A percentile compares a stretch with the other conserved stretches of the same genome.
Evolutionary conservation across 2,888 invertebrate species (phyloP).

Genomic region (Polydesmus complanatus): DNA sequence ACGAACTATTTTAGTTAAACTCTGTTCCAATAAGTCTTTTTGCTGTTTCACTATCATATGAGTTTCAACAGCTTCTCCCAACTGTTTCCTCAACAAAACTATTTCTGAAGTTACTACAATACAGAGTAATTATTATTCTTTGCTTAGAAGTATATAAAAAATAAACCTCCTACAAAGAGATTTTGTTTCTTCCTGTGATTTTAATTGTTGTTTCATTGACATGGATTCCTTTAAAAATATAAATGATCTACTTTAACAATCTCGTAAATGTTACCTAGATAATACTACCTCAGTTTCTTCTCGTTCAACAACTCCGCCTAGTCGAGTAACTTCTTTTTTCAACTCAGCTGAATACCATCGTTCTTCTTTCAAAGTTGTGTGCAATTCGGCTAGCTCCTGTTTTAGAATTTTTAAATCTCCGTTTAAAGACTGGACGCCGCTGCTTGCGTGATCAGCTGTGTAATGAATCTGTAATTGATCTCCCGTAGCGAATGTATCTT

Average conservation of each 20-base stretch:
- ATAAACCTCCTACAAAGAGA: slow-evolving; percentile 30
- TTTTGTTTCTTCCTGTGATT: slow-evolving; percentile 37
- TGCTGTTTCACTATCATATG: slow-evolving; percentile 25
- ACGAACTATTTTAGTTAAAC: too few species aligned
- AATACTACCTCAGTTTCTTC: slow-evolving; percentile 16
- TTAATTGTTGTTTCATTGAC: slow-evolving; percentile 31
- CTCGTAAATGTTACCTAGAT: neutral
- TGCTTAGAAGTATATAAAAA: too few species aligned
- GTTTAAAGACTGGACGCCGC: slow-evolving; percentile 19
- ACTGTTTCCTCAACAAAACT: slow-evolving; percentile 30
- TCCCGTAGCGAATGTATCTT: slow-evolving; percentile 23
- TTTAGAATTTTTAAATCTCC: slow-evolving; percentile 30
- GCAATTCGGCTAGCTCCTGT: slow-evolving; percentile 31
- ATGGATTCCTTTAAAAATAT: slow-evolving; percentile 7
- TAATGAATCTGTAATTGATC: slow-evolving; percentile 25
- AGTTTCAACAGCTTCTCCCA: slow-evolving; percentile 30
- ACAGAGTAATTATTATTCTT: too few species aligned
- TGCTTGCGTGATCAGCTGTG: slow-evolving; percentile 23
- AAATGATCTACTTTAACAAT: neutral
- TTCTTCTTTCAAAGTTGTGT: slow-evolving; percentile 30
- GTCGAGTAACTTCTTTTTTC: slow-evolving; percentile 32
- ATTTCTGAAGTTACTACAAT: slow-evolving; percentile 33
- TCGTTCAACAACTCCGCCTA: slow-evolving; percentile 26
- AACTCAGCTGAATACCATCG: slow-evolving; percentile 32
- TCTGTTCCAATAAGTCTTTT: slow-evolving; percentile 26